Base-by-base conservation (phyloP, 2,797 vertebrate genomes). In the Scomberomorus guttatus region DNA sequence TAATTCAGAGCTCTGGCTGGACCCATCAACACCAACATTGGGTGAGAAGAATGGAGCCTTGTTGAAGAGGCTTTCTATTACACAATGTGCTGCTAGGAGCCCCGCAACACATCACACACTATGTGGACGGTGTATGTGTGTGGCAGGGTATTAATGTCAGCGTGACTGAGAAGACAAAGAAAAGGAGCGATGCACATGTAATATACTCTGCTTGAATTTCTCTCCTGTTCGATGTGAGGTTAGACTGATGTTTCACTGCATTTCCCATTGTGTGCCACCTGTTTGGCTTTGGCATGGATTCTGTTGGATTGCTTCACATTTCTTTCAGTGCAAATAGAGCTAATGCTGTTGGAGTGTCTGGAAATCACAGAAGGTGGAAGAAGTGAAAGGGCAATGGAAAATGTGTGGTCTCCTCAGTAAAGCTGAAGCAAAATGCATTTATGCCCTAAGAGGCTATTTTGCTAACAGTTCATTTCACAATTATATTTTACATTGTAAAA, bases 21-120 rank as follows among this genome's bases (percentile, higher is more conserved):
- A 70, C 67, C 73, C 83, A 86, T 84, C 82, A 88, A 61, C 88
- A 74, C 80, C 73, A 87, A 71, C 86, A 79, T 6, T 79, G 72
- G 57, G 55, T 50, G 52, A 83, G 79, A 84, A 91, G 82, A 92
- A 91, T 84, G 77, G 80, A 74, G 78, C 75, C 84, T 88, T 90
- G 85, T 88, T 84, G 72, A 73, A 77, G 77, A 89, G 75, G 70
- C 75, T 87, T 84, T 91, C 65, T 64, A 4, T 75, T 46, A 54
- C 80, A 82, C 88, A 82, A 74, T 87, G 81, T 83, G 88, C 88
- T 92, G 91, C 91, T 86, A 89, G 87, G 86, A 87, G 81, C 84
- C 72, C 68, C 1, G 34, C 61, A 83, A 67, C 87, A 71, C 84
- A 75, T 63, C 74, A 73, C 84, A 66, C 84, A 66, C 72, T 80